Base-by-base conservation (phyloP, 2,888 invertebrate species). In the Geotrupes spiniger region DNA sequence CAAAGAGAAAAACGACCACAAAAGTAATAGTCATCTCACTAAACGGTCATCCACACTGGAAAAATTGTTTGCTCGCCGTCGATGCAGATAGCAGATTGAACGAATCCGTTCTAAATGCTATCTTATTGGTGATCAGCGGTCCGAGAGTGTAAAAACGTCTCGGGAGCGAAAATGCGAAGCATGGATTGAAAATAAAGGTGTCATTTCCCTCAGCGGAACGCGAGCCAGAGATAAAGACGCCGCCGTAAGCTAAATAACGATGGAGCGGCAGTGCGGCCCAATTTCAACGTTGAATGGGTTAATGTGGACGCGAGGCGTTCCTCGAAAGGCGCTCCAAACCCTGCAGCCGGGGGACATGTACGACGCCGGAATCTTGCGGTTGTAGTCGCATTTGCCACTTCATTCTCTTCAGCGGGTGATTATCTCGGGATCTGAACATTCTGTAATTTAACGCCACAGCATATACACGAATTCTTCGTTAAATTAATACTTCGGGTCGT, bases 171-270 rank as follows among this genome's bases (percentile, higher is more conserved):
- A 60, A 61, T 57, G 56, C 52, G 58, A 54, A 21, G 56, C 47
- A 40, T 48, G 27, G 53, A 47, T 51, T 51, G 57, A 52, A 59
- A 63, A 58, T 58, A 52, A 59, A 57, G 57, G 60, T 57, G 56
- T 60, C 63, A 61, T 65, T 63, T 65, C 53, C 62, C 52, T 58
- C 59, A 61, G 63, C 60, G 59, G 63, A 61, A 64, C 58, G 57
- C 61, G 57, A 52, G 52, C 49, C 4, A 21, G 54, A 57, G 47
- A 60, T 59, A 58, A 63, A 64, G 59, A 61, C 54, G 54, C n/a
- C 49, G 57, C 53, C 57, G 55, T 57, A 53, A 61, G 59, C 58
- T 53, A 57, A 57, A 56, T 49, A 58, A 58, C 52, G 52, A 49
- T 52, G 44, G 52, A 49, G 57, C 51, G 50, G 53, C 54, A 33